These are phyloP conservation scores for Falco concolor DNA, from an alignment of 2,797 vertebrate species.

Conservation along the genomic window DNA sequence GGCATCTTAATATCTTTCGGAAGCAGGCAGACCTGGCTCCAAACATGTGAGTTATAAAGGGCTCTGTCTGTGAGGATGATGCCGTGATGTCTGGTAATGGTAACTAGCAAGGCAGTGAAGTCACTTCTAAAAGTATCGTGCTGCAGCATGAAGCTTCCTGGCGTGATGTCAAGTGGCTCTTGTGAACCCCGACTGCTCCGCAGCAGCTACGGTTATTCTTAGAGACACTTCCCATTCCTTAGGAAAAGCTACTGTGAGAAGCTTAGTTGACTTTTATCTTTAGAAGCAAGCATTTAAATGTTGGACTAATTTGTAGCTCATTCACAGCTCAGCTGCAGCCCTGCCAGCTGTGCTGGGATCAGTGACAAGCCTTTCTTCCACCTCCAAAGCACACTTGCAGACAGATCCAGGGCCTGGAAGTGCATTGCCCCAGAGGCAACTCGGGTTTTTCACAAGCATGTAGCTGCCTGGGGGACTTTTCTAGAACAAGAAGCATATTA, in stretches of 20 bases:
- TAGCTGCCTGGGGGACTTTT: slow-evolving; percentile 55
- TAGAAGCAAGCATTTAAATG: slow-evolving; percentile 36
- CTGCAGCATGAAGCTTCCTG: not conserved
- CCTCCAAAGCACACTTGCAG: slow-evolving; percentile 29
- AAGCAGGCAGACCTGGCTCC: not conserved
- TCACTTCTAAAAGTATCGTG: not conserved
- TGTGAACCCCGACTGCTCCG: not conserved
- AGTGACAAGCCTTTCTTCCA: slow-evolving; percentile 45
- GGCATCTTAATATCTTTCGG: not conserved
- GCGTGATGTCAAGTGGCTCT: not conserved
- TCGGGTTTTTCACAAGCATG: not conserved
- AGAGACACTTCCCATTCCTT: slow-evolving; percentile 28
- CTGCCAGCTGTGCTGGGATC: slow-evolving; percentile 19
- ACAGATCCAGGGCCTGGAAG: slow-evolving; percentile 31
- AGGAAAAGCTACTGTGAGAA: slow-evolving; percentile 28
- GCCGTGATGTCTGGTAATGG: not conserved
- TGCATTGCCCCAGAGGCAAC: slow-evolving; percentile 25
- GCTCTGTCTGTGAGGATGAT: not conserved
- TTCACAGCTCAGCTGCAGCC: slow-evolving; percentile 33
- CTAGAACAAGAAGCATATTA: slow-evolving; percentile 37
- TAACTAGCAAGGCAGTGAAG: not conserved
- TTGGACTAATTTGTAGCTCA: slow-evolving; percentile 51
- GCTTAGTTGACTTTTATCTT: slow-evolving; percentile 43
- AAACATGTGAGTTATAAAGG: not conserved
- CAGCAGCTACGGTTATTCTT: slow-evolving; percentile 24